These are phyloP conservation scores for Onychomys torridus DNA, from an alignment of 2,797 vertebrate species.

Conservation along the genomic window DNA sequence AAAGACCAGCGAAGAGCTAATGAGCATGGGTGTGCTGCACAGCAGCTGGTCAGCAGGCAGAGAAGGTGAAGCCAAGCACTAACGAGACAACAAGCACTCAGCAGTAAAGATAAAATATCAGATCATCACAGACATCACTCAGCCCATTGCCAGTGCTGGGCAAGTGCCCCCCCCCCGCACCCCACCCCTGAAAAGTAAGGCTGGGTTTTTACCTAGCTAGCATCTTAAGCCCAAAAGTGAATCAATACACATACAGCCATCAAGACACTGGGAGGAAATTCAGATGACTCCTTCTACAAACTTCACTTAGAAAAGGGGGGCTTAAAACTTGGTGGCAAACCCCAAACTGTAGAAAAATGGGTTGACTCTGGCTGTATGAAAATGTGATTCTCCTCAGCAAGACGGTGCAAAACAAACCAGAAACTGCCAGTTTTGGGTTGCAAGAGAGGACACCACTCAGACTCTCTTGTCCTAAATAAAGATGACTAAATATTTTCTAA, in stretches of 20 bases:
- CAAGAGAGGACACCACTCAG: not conserved
- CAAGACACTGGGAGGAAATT: constrained; percentile 26
- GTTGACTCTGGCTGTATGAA: not conserved
- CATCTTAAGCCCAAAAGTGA: not conserved
- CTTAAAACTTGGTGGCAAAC: not conserved
- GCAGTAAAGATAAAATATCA: not conserved
- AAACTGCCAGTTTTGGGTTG: not conserved
- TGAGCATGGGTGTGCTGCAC: not conserved
- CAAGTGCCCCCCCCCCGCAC: not conserved
- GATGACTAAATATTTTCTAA: not conserved
- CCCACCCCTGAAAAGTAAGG: not conserved
- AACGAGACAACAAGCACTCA: not conserved
- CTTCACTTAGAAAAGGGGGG: constrained; percentile 35
- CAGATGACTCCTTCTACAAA: not conserved
- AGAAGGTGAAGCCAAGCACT: constrained; percentile 1
- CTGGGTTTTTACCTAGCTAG: not conserved
- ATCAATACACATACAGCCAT: not conserved
- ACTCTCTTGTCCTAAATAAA: not conserved
- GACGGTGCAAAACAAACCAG: not conserved
- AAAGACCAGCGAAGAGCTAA: not conserved
- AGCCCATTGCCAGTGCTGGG: not conserved
- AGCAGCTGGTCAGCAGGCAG: not conserved
- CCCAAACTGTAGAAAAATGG: not conserved
- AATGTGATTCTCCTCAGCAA: constrained; percentile 34
- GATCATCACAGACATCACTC: not conserved